phyloP scores from a whole-genome alignment of 1,140 invertebrate species.

The Drosophila nannoptera region DNA sequence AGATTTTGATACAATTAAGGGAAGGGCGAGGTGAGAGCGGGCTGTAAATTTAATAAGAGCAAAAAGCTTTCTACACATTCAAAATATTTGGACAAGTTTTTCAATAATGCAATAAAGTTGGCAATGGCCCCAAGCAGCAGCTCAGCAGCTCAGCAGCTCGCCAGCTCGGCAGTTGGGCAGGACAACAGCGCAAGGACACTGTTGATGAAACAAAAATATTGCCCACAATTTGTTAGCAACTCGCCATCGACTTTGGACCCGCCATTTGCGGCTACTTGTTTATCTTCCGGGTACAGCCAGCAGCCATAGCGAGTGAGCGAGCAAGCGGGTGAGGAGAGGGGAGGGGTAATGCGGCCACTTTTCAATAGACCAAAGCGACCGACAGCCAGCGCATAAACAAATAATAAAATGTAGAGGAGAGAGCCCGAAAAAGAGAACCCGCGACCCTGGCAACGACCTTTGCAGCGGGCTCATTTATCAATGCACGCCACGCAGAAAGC shows the following conservation, averaged over 20 bases:
- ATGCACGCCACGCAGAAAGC: constrained; percentile 52
- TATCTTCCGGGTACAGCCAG: constrained; percentile 48
- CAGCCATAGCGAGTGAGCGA: not conserved
- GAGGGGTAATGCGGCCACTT: constrained; percentile 37
- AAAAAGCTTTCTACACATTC: constrained; percentile 71
- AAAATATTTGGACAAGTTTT: constrained; percentile 78
- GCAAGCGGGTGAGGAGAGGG: not conserved
- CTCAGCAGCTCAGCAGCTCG: constrained; percentile 16
- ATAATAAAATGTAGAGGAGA: constrained; percentile 55
- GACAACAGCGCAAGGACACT: constrained; percentile 38
- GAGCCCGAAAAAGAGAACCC: constrained; percentile 24
- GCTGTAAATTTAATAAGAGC: constrained; percentile 63
- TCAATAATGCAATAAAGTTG: constrained; percentile 78
- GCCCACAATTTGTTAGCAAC: constrained; percentile 73
- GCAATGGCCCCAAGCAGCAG: constrained; percentile 44
- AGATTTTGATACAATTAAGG: constrained; percentile 66
- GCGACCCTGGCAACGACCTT: constrained; percentile 75
- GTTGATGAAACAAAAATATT: constrained; percentile 76
- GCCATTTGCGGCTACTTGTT: constrained; percentile 72
- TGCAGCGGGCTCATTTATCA: constrained; percentile 67
- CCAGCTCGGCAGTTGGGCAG: too few relatives aligned
- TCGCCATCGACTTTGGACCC: constrained; percentile 40
- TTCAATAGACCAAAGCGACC: constrained; percentile 67
- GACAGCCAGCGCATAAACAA: constrained; percentile 67
- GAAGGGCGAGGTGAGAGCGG: not conserved